Percentiles rank a stretch among this genome's conserved stretches.
Conservation (phyloP, 2,888 invertebrate species). For the Eupelmus urozonus region DNA sequence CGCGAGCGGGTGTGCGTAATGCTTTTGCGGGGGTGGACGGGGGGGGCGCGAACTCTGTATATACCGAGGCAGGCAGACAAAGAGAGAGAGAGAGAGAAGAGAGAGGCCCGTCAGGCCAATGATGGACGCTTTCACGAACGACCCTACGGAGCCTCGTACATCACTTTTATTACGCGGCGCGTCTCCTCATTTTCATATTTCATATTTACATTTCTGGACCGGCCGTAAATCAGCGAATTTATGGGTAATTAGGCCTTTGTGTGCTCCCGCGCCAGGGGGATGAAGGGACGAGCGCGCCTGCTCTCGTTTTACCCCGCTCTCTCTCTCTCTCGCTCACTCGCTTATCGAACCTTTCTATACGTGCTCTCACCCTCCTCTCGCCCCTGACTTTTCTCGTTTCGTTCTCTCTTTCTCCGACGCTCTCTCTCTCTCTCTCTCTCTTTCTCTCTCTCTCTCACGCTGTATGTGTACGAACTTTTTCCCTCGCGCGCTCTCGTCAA, state of each 20-base stretch:
- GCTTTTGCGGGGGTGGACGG: constrained; percentile 27
- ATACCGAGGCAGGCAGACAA: constrained; percentile 11
- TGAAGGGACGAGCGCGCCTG: no score
- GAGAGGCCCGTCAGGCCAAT: constrained; percentile 73
- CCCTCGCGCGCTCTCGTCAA: constrained; percentile 5
- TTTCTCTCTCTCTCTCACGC: no score
- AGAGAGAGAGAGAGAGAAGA: constrained; percentile 61
- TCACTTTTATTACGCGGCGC: constrained; percentile 79
- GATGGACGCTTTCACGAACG: constrained; percentile 79
- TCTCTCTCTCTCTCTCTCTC: neutral
- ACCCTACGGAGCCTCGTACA: constrained; percentile 79
- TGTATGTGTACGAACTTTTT: no score
- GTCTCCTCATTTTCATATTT: constrained; percentile 78
- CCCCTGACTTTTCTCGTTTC: constrained; percentile 3
- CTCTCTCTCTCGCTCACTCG: neutral
- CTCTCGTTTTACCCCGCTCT: neutral
- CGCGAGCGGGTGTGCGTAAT: constrained; percentile 46
- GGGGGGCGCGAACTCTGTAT: neutral
- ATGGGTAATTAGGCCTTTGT: constrained; percentile 77
- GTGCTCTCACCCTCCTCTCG: neutral
- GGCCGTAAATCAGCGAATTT: constrained; percentile 76
- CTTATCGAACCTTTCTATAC: constrained; percentile 43
- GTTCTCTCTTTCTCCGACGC: neutral
- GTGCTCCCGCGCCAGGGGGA: constrained; percentile 65
- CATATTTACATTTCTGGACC: constrained; percentile 77